Evolutionary conservation across 2,888 invertebrate species (phyloP).

Genomic region (Thymelicus acteon): DNA sequence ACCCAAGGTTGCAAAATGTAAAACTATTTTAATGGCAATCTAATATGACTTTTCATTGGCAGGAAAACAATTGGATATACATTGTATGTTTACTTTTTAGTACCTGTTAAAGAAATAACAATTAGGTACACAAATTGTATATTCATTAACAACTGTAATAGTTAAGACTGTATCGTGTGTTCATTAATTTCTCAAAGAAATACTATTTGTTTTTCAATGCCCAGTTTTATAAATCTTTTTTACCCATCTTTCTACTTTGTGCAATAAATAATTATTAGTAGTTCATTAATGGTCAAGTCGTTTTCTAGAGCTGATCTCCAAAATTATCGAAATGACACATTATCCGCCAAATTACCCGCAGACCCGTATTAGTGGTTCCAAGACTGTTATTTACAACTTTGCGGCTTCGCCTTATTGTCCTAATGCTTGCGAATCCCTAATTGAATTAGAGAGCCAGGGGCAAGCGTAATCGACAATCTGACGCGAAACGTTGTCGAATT

Average conservation of each 20-base stretch:
- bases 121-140: no score
- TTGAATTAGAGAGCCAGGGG: constrained; percentile 45
- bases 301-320: constrained; percentile 36
- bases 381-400: constrained; percentile 47
- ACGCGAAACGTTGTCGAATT: background rate
- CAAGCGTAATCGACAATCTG: background rate
- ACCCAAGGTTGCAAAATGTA: background rate
- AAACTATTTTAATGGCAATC: no score
- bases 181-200: background rate
- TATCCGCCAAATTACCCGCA: constrained; percentile 44
- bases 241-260: background rate
- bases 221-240: no score
- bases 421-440: constrained; percentile 48
- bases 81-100: no score
- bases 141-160: no score
- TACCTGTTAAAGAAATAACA: no score
- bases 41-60: no score
- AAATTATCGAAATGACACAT: constrained; percentile 42
- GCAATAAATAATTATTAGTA: background rate
- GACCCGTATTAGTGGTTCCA: constrained; percentile 28
- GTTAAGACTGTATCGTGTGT: no score
- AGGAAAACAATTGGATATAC: no score
- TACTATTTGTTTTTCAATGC: background rate
- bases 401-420: constrained; percentile 39
- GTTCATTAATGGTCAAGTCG: background rate